Base-by-base conservation (phyloP, 2,113 vertebrate genomes). In the Thamnophis sirtalis region DNA sequence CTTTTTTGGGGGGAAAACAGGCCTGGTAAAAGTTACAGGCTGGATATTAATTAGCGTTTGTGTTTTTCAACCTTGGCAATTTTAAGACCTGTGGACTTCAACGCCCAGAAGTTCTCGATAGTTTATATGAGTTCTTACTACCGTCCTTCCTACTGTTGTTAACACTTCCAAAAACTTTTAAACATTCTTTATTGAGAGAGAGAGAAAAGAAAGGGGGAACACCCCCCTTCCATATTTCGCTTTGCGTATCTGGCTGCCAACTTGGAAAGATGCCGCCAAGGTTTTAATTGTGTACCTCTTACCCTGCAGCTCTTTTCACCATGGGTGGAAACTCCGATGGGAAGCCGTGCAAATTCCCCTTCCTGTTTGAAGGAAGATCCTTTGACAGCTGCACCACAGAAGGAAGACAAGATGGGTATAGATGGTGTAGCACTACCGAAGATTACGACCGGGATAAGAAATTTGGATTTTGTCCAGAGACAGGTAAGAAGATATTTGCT, bases 381-480 rank as follows among this genome's bases (percentile, higher is more conserved):
- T 99, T 98, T 7, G 96, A 99, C 24, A 94, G 98, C 93, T 99
- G 99, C 93, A 99, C 99, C 88, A 99, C 99, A 0, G 94, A 97
- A 93, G 99, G 99, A 91, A 98, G 99, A 86, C 97, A 98, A 0
- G 99, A 99, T 0, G 99, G 99, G 8, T 99, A 99, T 94, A 98
- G 99, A 58, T 99, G 99, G 99, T 99, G 99, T 84, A 97, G 98
- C 60, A 99, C 99, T 90, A 99, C 99, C 0, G 99, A 99, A 50
- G 97, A 99, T 97, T 99, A 99, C 0, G 99, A 99, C n/a, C 96
- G 96, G 0, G 99, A 99, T 94, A 99, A 97, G 96, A 97, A 97
- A 92, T 99, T 98, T 0, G 99, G 99, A 86, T 99, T 99, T 97
- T 99, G 99, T 90, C 99, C 99, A 0, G 99, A 99, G 95, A 99